Evolutionary conservation across 2,888 invertebrate species (phyloP).

Genomic region (Epirrita christyi): DNA sequence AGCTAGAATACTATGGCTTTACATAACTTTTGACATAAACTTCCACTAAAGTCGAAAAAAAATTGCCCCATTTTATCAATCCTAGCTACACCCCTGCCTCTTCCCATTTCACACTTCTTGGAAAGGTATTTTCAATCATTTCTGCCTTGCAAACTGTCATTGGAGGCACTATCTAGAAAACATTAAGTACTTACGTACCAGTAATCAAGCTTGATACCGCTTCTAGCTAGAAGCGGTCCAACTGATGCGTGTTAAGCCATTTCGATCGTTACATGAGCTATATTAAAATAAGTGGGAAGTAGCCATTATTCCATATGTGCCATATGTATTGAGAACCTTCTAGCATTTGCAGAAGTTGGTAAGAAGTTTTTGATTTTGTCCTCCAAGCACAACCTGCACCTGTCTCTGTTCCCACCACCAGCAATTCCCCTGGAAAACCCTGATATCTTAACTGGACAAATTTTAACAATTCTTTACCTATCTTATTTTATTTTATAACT

Average conservation of each 20-base stretch:
- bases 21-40: too few species aligned
- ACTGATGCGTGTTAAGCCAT: conserved; percentile 16
- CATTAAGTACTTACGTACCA: conserved; percentile 44
- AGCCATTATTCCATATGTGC: too few species aligned
- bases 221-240: conserved; percentile 28
- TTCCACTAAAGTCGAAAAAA: too few species aligned
- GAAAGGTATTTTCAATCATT: conserved; percentile 77
- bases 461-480: too few species aligned
- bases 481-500: too few species aligned
- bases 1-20: too few species aligned
- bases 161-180: conserved; percentile 60
- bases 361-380: too few species aligned
- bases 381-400: too few species aligned
- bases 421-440: too few species aligned
- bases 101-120: conserved; percentile 74
- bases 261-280: conserved; percentile 15
- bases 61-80: neutral
- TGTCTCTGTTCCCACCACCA: too few species aligned
- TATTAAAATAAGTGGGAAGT: neutral
- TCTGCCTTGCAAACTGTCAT: conserved; percentile 66
- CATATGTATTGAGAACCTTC: neutral
- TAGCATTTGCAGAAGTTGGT: neutral
- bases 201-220: too few species aligned
- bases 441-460: too few species aligned
- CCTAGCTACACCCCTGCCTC: conserved; percentile 22